A percentile compares a stretch with the other conserved stretches of the same genome.
Evolutionary conservation across 2,113 vertebrate species (phyloP).

Genomic region (Ailuropoda melanoleuca): DNA sequence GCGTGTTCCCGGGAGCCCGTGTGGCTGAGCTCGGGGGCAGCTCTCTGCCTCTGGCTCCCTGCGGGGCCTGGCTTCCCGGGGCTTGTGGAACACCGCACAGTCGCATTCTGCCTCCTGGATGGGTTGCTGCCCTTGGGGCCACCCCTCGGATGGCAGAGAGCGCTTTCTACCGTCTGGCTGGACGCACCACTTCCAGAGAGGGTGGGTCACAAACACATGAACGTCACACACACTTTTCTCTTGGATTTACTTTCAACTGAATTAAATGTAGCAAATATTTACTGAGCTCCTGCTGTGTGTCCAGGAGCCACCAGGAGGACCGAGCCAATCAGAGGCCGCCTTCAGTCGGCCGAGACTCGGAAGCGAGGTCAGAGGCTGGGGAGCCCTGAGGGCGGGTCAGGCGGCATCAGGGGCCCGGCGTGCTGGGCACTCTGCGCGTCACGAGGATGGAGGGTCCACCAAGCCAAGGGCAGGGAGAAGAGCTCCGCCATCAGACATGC

Average conservation of each 20-base stretch:
- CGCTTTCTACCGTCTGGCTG: rapidly evolving
- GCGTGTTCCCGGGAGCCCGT: not conserved
- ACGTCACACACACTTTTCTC: not conserved
- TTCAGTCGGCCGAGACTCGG: rapidly evolving
- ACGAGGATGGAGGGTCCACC: rapidly evolving
- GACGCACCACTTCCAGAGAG: rapidly evolving
- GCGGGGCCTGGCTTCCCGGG: rapidly evolving
- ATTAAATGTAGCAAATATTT: not conserved
- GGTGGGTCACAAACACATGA: not conserved
- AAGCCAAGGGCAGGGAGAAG: no score
- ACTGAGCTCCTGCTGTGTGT: rapidly evolving
- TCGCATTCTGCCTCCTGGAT: not conserved
- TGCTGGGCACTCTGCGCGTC: rapidly evolving
- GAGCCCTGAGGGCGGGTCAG: rapidly evolving
- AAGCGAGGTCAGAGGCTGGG: rapidly evolving
- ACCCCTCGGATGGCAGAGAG: not conserved
- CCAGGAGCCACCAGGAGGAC: not conserved
- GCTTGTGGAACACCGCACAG: rapidly evolving
- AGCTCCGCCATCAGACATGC: rapidly evolving
- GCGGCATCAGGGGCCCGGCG: rapidly evolving
- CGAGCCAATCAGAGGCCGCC: not conserved
- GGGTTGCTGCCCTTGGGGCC: rapidly evolving
- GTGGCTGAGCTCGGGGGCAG: rapidly evolving
- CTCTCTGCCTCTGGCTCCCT: rapidly evolving
- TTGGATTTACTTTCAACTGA: not conserved